Evolutionary conservation across 1,140 invertebrate species (phyloP).

Genomic region (Panulirus ornatus): DNA sequence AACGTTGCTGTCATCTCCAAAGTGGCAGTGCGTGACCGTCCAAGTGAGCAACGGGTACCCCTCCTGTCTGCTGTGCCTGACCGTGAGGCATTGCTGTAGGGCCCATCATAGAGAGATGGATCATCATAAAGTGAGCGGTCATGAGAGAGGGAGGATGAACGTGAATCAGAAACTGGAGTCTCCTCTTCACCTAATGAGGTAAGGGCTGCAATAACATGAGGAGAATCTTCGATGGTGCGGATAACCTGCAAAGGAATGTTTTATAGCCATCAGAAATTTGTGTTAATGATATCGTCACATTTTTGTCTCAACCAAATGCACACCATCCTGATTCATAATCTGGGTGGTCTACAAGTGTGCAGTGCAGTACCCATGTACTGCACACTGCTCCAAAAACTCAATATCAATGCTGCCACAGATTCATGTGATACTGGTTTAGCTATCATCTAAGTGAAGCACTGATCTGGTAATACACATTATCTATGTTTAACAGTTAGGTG

Average conservation of each 20-base stretch:
- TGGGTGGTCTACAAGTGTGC: too few species aligned
- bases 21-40: constrained; percentile 63
- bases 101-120: constrained; percentile 59
- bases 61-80: constrained; percentile 62
- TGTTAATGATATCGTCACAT: too few species aligned
- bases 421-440: too few species aligned
- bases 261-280: too few species aligned
- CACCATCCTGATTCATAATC: neutral
- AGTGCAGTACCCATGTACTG: too few species aligned
- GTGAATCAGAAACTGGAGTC: constrained; percentile 55
- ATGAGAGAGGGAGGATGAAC: constrained; percentile 56
- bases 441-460: too few species aligned
- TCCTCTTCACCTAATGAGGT: constrained; percentile 57
- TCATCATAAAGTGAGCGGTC: constrained; percentile 57
- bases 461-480: too few species aligned
- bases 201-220: constrained; percentile 58
- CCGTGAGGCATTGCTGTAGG: constrained; percentile 59
- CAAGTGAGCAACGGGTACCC: constrained; percentile 32
- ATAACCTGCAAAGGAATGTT: constrained; percentile 44
- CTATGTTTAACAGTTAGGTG: too few species aligned
- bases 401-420: too few species aligned
- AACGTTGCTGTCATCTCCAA: constrained; percentile 66
- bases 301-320: too few species aligned
- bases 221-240: constrained; percentile 67
- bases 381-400: too few species aligned